These are phyloP conservation scores for Genyomyrus donnyi DNA, from an alignment of 2,113 vertebrate genomes.

Conservation along the genomic window DNA sequence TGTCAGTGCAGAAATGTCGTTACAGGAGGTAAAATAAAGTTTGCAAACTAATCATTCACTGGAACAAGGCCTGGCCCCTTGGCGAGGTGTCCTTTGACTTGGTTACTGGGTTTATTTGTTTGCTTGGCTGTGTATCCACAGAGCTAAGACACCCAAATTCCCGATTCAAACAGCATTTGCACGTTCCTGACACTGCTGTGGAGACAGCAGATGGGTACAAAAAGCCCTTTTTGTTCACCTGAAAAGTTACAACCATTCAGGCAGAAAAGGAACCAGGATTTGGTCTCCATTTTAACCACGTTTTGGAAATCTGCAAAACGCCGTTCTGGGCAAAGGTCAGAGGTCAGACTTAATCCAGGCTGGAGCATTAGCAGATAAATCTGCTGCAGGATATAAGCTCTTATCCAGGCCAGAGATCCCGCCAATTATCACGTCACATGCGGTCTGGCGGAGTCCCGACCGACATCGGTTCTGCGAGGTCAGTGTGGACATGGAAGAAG, in stretches of 20 bases:
- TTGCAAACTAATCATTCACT: background rate
- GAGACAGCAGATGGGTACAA: background rate
- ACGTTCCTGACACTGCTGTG: background rate
- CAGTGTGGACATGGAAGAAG: background rate
- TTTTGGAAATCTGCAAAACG: background rate
- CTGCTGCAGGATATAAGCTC: slow-evolving; percentile 7
- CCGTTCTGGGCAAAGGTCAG: background rate
- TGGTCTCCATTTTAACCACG: background rate
- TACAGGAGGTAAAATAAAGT: background rate
- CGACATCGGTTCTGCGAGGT: background rate
- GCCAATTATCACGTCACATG: background rate
- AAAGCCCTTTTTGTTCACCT: background rate
- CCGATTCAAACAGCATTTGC: background rate
- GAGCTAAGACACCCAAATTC: background rate
- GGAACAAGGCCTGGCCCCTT: background rate
- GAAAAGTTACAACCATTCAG: background rate
- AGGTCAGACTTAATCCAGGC: slow-evolving; percentile 11
- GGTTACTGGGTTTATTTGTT: background rate
- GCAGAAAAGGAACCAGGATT: background rate
- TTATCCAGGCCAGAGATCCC: background rate
- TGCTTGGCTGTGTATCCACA: background rate
- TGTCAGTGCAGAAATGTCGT: background rate
- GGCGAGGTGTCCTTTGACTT: background rate
- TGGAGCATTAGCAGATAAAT: slow-evolving; percentile 14
- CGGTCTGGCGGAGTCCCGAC: background rate